Conservation (phyloP, 2,888 invertebrate species). For the Axea sp. region DNA sequence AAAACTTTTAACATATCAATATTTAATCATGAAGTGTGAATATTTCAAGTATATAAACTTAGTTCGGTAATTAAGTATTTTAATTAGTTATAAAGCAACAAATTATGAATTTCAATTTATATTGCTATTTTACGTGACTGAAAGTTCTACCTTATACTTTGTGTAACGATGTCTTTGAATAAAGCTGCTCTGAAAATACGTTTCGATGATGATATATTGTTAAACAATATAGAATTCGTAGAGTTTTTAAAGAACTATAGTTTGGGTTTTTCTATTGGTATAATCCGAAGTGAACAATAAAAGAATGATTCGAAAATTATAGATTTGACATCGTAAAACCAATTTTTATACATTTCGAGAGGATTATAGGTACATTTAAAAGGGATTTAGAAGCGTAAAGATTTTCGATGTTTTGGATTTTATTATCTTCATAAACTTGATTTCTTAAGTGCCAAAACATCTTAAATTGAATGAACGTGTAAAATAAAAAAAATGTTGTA, state of each 20-base stretch:
- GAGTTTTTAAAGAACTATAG: slow-evolving; percentile 3
- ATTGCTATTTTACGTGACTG: too few relatives aligned
- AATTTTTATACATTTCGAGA: slow-evolving; percentile 27
- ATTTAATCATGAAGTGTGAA: too few relatives aligned
- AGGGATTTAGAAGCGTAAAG: slow-evolving; percentile 7
- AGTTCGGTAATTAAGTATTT: too few relatives aligned
- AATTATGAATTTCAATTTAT: too few relatives aligned
- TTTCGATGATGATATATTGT: background rate
- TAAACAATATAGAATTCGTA: background rate
- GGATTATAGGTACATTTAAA: slow-evolving; percentile 17
- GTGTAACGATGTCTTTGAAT: too few relatives aligned
- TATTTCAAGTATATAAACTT: too few relatives aligned
- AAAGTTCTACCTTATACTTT: too few relatives aligned
- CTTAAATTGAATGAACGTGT: slow-evolving; percentile 7
- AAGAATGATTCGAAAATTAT: slow-evolving; percentile 11
- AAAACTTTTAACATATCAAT: too few relatives aligned
- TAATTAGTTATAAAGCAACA: too few relatives aligned
- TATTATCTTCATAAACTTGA: slow-evolving; percentile 38
- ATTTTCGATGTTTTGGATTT: slow-evolving; percentile 23
- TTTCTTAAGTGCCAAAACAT: slow-evolving; percentile 3
- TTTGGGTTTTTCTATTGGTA: background rate
- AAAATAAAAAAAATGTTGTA: too few relatives aligned
- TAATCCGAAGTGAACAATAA: slow-evolving; percentile 15
- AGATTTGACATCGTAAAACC: slow-evolving; percentile 15
- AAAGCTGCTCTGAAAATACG: too few relatives aligned